Evolutionary conservation across 2,888 invertebrate species (phyloP), one percentile per base, ranked within the genome.

Genomic region (Andrena flavipes): DNA sequence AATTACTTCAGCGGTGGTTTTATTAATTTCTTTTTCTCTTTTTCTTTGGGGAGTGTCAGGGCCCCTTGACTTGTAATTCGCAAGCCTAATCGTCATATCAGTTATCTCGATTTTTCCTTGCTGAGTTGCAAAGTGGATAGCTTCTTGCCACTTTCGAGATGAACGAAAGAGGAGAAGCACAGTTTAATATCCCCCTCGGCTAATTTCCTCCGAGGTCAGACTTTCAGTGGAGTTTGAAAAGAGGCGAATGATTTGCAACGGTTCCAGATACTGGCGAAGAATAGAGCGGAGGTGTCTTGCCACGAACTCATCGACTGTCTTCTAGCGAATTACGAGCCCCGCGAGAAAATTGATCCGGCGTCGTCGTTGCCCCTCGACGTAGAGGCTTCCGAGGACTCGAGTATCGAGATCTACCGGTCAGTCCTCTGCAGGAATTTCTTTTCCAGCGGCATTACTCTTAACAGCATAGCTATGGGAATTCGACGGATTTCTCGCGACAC

Each of bases 361-460:
- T 89, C 90, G 42, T 68, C 84, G 3, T 76, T 82, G 48, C 95
- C 95, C 0, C 94, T 94, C 10, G 94, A 94, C 59, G 91, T 94
- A 1, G 94, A 94, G 72, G 92, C 94, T 76, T 95, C 96, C 0
- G 96, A 96, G 88, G 96, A 95, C 84, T 96, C 96, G 0, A 96
- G 96, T 90, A 94, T 97, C 79, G 97, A 97, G 94, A 96, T 97
- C 77, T 97, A 96, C 92, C 96, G 96, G 97, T 96, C 91, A 93
- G 94, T 69, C 48, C 4, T n/a, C n/a, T 10, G 1, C 30, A 7
- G 13, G 10, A 7, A 23, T 4, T 35, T 6, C 1, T n/a, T 16
- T 51, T 30, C 13, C 49, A 16, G 13, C 26, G 30, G 23, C 33
- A 30, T 54, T 26, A 30, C 60, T 42, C 51, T 8, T 54, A 56